Evolutionary conservation across 1,140 invertebrate species (phyloP).

Genomic region (Palaemon carinicauda): DNA sequence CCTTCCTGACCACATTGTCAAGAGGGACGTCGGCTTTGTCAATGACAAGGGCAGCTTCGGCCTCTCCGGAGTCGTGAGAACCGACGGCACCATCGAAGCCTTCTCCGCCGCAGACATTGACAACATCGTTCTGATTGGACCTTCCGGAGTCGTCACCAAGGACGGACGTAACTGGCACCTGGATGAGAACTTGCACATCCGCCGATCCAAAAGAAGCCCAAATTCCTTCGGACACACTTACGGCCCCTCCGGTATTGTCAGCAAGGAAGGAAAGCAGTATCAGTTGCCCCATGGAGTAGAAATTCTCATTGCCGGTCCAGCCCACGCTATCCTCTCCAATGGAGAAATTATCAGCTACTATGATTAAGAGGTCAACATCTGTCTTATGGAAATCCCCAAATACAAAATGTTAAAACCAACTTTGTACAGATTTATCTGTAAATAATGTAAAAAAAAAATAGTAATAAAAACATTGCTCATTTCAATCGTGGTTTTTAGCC

Average conservation of each 20-base stretch:
- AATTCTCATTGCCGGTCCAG: not conserved
- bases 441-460: too few relatives aligned
- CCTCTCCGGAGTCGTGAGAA: not conserved
- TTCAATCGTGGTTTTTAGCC: too few relatives aligned
- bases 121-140: conserved; percentile 7
- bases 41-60: not conserved
- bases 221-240: too few relatives aligned
- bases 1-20: not conserved
- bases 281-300: not conserved
- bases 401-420: too few relatives aligned
- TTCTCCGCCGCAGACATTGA: conserved; percentile 12
- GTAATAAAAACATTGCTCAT: too few relatives aligned
- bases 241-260: not conserved
- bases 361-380: not conserved
- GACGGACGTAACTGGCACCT: not conserved
- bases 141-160: conserved; percentile 1
- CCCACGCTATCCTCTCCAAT: not conserved
- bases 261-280: not conserved
- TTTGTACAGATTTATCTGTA: too few relatives aligned
- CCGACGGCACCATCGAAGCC: conserved; percentile 1
- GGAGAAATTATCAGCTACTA: not conserved
- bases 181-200: not conserved
- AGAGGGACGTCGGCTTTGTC: not conserved
- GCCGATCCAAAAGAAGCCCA: not conserved
- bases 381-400: too few relatives aligned